A percentile compares a stretch with the other conserved stretches of the same genome.
Evolutionary conservation across 2,113 vertebrate genomes (phyloP).

Genomic region (Ictalurus punctatus): DNA sequence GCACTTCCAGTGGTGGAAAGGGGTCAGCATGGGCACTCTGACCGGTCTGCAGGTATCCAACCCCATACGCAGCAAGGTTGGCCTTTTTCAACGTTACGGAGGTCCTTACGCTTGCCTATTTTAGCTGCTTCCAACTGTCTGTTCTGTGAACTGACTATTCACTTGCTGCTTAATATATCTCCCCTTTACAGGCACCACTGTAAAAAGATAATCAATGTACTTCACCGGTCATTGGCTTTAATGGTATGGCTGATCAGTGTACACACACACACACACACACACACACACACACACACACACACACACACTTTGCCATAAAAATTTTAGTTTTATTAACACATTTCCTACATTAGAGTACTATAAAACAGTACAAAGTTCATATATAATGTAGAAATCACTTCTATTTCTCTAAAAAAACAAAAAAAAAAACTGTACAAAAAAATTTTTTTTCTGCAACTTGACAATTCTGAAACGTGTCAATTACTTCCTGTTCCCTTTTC

Average conservation of each 20-base stretch:
- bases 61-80: no score
- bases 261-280: neutral
- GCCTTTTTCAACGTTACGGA: no score
- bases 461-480: conserved; percentile 42
- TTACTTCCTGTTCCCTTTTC: conserved; percentile 28
- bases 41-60: no score
- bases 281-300: neutral
- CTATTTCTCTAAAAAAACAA: conserved; percentile 56
- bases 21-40: no score
- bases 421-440: conserved; percentile 59
- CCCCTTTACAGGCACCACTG: neutral
- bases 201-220: no score
- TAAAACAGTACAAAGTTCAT: conserved; percentile 75
- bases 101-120: no score
- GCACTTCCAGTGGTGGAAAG: no score
- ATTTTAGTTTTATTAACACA: conserved; percentile 55
- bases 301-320: conserved; percentile 18
- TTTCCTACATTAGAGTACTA: conserved; percentile 72
- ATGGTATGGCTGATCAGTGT: no score
- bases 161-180: no score
- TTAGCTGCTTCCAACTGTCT: no score
- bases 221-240: no score
- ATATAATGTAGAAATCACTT: conserved; percentile 65
- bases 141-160: no score
- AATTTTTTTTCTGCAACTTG: conserved; percentile 48